phyloP scores from a whole-genome alignment of 2,888 invertebrate species.

The Orthosia cruda region DNA sequence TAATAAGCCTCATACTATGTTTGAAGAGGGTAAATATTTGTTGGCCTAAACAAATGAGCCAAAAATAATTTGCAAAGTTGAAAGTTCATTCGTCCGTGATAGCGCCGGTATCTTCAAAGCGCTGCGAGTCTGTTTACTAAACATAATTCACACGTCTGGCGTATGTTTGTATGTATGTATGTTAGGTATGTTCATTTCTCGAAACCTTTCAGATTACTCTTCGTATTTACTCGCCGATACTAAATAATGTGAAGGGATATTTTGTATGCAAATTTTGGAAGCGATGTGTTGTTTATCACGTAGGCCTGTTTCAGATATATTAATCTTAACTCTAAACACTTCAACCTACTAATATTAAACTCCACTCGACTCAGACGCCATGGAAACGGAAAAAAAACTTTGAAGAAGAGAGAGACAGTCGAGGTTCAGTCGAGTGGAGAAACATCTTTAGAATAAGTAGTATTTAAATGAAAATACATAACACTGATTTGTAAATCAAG shows the following conservation, averaged over 20 bases:
- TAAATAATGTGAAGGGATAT: constrained; percentile 12
- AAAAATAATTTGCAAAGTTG: constrained; percentile 61
- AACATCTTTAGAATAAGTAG: too few species aligned
- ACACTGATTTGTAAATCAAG: not conserved
- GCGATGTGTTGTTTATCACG: constrained; percentile 26
- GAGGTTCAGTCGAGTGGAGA: too few species aligned
- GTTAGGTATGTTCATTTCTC: constrained; percentile 44
- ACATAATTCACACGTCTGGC: constrained; percentile 56
- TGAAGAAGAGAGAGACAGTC: too few species aligned
- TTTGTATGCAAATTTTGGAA: constrained; percentile 15
- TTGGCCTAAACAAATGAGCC: constrained; percentile 39
- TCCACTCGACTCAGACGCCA: too few species aligned
- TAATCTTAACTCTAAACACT: not conserved
- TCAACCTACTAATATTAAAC: too few species aligned
- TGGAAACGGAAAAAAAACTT: too few species aligned
- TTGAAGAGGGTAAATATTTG: constrained; percentile 35
- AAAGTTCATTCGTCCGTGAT: constrained; percentile 73
- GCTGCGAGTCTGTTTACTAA: constrained; percentile 56
- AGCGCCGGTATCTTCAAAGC: constrained; percentile 69
- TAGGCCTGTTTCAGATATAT: not conserved
- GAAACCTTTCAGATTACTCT: constrained; percentile 50
- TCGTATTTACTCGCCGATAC: constrained; percentile 44
- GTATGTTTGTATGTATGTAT: constrained; percentile 50
- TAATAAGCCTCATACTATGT: constrained; percentile 9
- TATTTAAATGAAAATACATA: not conserved